Conservation (phyloP, 2,113 vertebrate genomes). For the Bagarius yarrelli region DNA sequence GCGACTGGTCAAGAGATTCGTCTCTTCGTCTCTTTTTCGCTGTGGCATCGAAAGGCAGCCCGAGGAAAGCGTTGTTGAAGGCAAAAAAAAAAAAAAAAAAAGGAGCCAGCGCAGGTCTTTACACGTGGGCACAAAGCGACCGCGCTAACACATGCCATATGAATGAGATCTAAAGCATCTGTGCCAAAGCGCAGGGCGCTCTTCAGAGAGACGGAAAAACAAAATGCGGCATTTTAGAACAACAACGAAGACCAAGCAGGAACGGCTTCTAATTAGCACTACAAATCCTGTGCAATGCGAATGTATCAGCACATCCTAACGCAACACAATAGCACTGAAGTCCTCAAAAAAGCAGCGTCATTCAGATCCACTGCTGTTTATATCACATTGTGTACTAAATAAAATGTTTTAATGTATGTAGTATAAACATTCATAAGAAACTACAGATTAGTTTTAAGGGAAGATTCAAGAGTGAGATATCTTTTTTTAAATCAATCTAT, state of each 20-base stretch:
- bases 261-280: slow-evolving; percentile 40
- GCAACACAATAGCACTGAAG: slow-evolving; percentile 7
- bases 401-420: no score
- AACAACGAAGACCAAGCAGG: not conserved
- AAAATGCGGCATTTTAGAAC: slow-evolving; percentile 3
- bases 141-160: not conserved
- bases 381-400: not conserved
- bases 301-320: not conserved
- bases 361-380: not conserved
- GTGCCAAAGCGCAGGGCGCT: not conserved
- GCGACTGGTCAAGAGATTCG: slow-evolving; percentile 32
- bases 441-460: no score
- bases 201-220: slow-evolving; percentile 11
- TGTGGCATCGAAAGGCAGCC: not conserved
- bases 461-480: no score
- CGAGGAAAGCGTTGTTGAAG: not conserved
- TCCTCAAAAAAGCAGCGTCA: slow-evolving; percentile 3
- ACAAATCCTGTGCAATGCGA: slow-evolving; percentile 21
- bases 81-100: not conserved
- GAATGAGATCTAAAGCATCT: slow-evolving; percentile 39
- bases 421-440: no score
- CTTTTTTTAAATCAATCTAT: no score
- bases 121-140: not conserved
- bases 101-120: not conserved
- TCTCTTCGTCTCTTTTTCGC: slow-evolving; percentile 13